Evolutionary conservation across 2,113 vertebrate genomes (phyloP), one percentile per base, ranked within the genome.

Genomic region (Psittacula cyanocephala): DNA sequence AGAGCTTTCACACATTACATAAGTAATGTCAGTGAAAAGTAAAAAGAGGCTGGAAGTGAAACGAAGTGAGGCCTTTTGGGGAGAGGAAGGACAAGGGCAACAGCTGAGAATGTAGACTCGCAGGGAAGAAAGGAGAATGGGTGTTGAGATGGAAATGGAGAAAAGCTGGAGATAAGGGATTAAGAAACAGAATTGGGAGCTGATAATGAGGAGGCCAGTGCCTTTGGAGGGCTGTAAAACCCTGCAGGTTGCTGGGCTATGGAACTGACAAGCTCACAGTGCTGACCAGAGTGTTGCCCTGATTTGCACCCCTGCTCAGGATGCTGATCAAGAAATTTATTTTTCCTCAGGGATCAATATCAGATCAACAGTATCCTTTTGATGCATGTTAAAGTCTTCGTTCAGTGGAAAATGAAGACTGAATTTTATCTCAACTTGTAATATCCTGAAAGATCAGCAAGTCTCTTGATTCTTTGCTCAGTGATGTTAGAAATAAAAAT

Each of bases 311-410:
- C 47, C 31, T 74, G 35, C 35, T 57, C 24, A 63, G 60, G 35
- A 31, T 17, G 44, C 52, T 50, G 35, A 23, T n/a, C 23, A 50
- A 69, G 7, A 37, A 68, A 78, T 0, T 0, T 8, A 43, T 77
- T 60, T 29, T 60, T 29, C 28, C 33, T 67, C 15, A 41, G 62
- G 27, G 29, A 33, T 88, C 23, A 39, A 24, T 74, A 35, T 70
- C 35, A 81, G 37, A 53, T 79, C 19, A 70, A 12, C 49, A 31
- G 8, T 19, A n/a, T 71, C 46, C 37, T 81, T 81, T 57, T 75
- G 78, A 3, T 47, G 27, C 9, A 2, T 17, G 31, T 64, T 78
- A 71, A 72, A 46, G 33, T 47, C 29, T 72, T 72, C 1, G 15
- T 43, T 65, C 44, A 70, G 50, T 79, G 62, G n/a, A 59, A 79